Percentiles rank a stretch among this genome's conserved stretches.
Conservation (phyloP, 2,888 invertebrate genomes). For the Apodemia duryi region DNA sequence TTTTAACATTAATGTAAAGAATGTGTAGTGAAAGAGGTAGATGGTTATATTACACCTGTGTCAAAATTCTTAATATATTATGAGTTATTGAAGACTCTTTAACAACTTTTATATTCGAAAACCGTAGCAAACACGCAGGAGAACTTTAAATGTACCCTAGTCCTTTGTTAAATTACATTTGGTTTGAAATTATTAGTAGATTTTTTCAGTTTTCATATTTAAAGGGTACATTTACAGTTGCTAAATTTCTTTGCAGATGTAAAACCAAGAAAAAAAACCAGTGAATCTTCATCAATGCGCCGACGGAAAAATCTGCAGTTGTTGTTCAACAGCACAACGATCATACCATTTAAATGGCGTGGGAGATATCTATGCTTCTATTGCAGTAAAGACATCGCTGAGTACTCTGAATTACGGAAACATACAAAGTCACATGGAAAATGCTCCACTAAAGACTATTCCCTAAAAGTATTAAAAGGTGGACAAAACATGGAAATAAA, state of each 20-base stretch:
- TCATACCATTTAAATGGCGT: conserved; percentile 73
- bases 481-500: conserved; percentile 71
- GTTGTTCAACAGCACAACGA: conserved; percentile 65
- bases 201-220: conserved; percentile 18
- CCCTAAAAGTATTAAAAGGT: conserved; percentile 62
- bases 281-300: conserved; percentile 64
- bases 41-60: too few relatives aligned
- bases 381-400: conserved; percentile 60
- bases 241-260: conserved; percentile 49
- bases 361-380: conserved; percentile 70
- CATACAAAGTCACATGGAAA: conserved; percentile 63
- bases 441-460: conserved; percentile 61
- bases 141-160: conserved; percentile 40
- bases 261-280: conserved; percentile 57
- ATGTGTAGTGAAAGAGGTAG: too few relatives aligned
- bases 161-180: conserved; percentile 19
- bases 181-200: conserved; percentile 24
- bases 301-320: conserved; percentile 64
- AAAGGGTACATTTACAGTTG: conserved; percentile 72
- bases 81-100: too few relatives aligned
- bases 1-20: too few relatives aligned
- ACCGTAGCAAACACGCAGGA: conserved; percentile 3
- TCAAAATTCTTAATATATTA: too few relatives aligned
- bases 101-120: conserved; percentile 10
- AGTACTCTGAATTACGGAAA: conserved; percentile 52